phyloP scores from a whole-genome alignment of 2,113 vertebrate species.

The Poeciliopsis prolifica region DNA sequence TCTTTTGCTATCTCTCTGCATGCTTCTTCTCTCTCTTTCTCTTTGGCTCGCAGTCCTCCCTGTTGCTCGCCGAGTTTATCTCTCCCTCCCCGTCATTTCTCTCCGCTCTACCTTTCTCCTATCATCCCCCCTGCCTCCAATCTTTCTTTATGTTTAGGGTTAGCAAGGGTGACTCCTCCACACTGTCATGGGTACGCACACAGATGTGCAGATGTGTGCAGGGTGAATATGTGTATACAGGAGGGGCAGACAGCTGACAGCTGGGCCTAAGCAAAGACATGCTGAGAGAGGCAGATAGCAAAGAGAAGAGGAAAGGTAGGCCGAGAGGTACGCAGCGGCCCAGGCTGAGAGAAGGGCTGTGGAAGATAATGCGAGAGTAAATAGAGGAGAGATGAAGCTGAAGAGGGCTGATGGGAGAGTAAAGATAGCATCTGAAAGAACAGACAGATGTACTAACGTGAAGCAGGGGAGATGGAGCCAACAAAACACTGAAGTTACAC shows the following conservation, averaged over 20 bases:
- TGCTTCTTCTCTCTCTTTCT: conserved; percentile 46
- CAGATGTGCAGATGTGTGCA: conserved; percentile 78
- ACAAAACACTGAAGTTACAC: conserved; percentile 28
- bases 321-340: conserved; percentile 52
- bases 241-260: conserved; percentile 78
- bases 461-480: conserved; percentile 12
- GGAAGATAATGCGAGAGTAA: conserved; percentile 50
- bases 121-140: conserved; percentile 71
- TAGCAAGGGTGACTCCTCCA: conserved; percentile 76
- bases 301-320: conserved; percentile 45
- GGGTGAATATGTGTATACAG: conserved; percentile 55
- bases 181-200: conserved; percentile 83
- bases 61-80: conserved; percentile 52
- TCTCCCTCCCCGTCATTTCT: conserved; percentile 48
- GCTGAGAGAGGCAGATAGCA: conserved; percentile 66
- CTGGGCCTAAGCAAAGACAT: conserved; percentile 76
- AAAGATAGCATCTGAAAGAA: conserved; percentile 51
- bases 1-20: conserved; percentile 56
- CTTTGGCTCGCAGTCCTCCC: conserved; percentile 49
- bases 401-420: conserved; percentile 28
- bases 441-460: conserved; percentile 16
- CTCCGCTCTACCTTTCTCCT: conserved; percentile 69
- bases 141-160: conserved; percentile 83
- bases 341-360: conserved; percentile 19
- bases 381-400: conserved; percentile 34